Evolutionary conservation across 1,140 invertebrate species (phyloP).

Genomic region (Chelonus insularis): DNA sequence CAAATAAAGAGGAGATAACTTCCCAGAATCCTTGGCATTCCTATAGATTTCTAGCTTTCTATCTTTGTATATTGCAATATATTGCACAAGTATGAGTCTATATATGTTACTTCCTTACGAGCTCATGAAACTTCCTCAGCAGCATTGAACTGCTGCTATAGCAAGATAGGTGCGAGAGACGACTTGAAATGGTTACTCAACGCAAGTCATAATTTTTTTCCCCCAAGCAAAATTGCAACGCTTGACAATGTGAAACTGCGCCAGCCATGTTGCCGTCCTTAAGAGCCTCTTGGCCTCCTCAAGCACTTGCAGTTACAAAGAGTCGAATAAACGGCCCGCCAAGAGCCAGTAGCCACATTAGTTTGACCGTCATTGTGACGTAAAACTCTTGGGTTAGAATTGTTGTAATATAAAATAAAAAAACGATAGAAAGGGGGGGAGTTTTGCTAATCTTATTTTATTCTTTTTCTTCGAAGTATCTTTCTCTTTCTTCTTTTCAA

Average conservation of each 20-base stretch:
- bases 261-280: slow-evolving; percentile 15
- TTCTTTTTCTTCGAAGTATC: not conserved
- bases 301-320: slow-evolving; percentile 19
- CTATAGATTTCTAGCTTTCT: slow-evolving; percentile 12
- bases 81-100: not conserved
- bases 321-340: slow-evolving; percentile 20
- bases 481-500: slow-evolving; percentile 8
- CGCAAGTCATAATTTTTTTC: slow-evolving; percentile 3
- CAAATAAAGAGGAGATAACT: not conserved
- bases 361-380: slow-evolving; percentile 18
- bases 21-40: slow-evolving; percentile 19
- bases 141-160: not conserved
- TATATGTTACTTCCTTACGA: too few species aligned
- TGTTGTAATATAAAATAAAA: too few species aligned
- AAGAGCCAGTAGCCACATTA: slow-evolving; percentile 22
- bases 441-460: slow-evolving; percentile 16
- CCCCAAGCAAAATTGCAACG: slow-evolving; percentile 6
- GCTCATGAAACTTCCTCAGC: not conserved
- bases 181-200: slow-evolving; percentile 9
- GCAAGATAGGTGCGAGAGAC: not conserved
- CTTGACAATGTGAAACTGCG: slow-evolving; percentile 21
- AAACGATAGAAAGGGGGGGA: not conserved
- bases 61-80: not conserved
- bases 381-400: slow-evolving; percentile 7
- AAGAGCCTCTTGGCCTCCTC: slow-evolving; percentile 8